These are phyloP conservation scores for Rhynchopsitta pachyrhyncha DNA, from an alignment of 2,113 vertebrate genomes.

Conservation along the genomic window DNA sequence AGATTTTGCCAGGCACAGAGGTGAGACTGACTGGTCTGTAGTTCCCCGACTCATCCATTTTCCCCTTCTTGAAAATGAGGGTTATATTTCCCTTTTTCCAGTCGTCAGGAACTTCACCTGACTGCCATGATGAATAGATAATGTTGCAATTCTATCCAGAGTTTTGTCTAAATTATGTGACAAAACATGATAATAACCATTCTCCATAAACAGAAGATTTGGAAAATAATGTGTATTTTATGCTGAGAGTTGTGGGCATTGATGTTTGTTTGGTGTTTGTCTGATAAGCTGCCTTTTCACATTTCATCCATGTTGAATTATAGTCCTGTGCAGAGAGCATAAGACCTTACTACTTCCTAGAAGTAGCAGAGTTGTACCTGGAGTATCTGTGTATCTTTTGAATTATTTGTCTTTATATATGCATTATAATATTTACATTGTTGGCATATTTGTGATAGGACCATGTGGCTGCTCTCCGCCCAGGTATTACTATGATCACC, in stretches of 20 bases:
- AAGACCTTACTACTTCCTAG: not conserved
- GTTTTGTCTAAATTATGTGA: not conserved
- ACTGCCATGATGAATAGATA: not conserved
- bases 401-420: not conserved
- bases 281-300: not conserved
- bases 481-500: rapidly evolving
- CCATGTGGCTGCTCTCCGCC: not conserved
- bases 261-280: not conserved
- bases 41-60: no score
- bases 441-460: not conserved
- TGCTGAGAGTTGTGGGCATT: not conserved
- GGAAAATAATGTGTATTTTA: not conserved
- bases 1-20: no score
- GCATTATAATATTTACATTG: not conserved
- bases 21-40: no score
- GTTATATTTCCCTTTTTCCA: no score
- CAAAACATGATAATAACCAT: not conserved
- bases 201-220: not conserved
- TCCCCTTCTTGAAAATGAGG: no score
- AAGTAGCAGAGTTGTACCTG: not conserved
- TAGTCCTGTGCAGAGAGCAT: not conserved
- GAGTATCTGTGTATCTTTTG: not conserved
- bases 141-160: not conserved
- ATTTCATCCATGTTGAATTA: not conserved
- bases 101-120: no score